Evolutionary conservation across 2,888 invertebrate species (phyloP), one percentile per base, ranked within the genome.

Genomic region (Patella pellucida): DNA sequence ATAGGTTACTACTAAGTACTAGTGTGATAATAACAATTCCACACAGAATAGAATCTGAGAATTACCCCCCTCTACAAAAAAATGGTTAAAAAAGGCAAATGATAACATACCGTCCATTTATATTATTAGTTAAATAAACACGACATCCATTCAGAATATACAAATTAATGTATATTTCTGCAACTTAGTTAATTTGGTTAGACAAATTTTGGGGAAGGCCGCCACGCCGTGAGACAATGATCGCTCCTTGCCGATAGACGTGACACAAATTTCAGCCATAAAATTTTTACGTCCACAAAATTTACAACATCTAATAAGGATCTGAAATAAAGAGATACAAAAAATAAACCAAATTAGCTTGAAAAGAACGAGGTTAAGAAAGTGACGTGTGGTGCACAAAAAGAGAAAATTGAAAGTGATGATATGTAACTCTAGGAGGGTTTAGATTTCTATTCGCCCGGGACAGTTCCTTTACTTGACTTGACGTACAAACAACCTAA

Each of bases 21-120:
- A 31, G 2, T 41, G 9, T 9, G 41, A 41, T 9, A 3, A 41
- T 9, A 41, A 41, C 9, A 31, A 31, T 41, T 41, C 41, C 41
- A 41, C 41, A 41, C 41, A 41, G 41, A 41, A 41, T 41, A 41
- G 41, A 41, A 41, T 41, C 41, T 41, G 9, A 41, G 41, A 41
- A 9, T 41, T 41, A 41, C 41, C 41, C 41, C 41, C 41, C 41
- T 41, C 41, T 41, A 41, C 41, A 41, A 41, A 41, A 41, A 41
- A 19, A 23, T 62, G 62, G 19, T 23, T 23, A 23, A 14, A 62
- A 23, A 62, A 62, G 23, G 62, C 62, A 62, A 62, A 62, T 62
- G 23, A 62, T 23, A 62, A 62, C 62, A 62, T 62, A 62, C 62
- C 62, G 23, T 62, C 62, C 62, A 62, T 62, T 62, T 62, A 62